phyloP scores from a whole-genome alignment of 2,113 vertebrate genomes.

The Speoplatyrhinus poulsoni region DNA sequence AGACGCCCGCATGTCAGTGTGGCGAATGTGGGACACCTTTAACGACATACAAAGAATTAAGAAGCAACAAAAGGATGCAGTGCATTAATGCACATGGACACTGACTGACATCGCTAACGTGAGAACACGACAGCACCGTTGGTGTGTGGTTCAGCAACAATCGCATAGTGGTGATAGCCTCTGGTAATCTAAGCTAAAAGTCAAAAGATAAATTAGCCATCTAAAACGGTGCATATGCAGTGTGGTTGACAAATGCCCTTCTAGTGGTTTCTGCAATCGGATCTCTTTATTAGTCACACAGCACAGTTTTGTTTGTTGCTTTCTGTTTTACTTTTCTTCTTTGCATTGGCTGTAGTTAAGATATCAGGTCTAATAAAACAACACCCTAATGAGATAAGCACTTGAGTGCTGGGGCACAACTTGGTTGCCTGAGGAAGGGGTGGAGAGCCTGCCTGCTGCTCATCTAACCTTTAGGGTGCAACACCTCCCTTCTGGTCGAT shows the following conservation, averaged over 20 bases:
- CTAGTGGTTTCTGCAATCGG: no score
- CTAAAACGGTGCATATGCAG: no score
- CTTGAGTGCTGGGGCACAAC: constrained; percentile 11
- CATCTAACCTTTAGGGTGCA: constrained; percentile 64
- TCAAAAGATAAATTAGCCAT: no score
- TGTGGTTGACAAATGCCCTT: no score
- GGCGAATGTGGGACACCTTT: no score
- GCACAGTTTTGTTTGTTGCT: no score
- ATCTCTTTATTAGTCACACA: no score
- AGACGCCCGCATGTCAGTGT: not conserved
- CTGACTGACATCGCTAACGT: constrained; percentile 45
- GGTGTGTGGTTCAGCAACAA: constrained; percentile 37
- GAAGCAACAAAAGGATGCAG: not conserved
- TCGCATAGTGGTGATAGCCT: constrained; percentile 50
- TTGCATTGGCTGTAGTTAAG: no score
- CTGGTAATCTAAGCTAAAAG: constrained; percentile 40
- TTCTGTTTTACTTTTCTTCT: no score
- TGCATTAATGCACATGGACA: constrained; percentile 4
- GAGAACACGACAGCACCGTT: constrained; percentile 51
- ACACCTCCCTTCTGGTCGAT: constrained; percentile 47
- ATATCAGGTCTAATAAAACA: no score
- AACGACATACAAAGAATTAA: not conserved
- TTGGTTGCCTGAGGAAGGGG: constrained; percentile 60
- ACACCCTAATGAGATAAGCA: no score
- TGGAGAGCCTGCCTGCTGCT: constrained; percentile 62